Conservation (phyloP, 2,888 invertebrate species). For the Himalopsyche kuldschensis region DNA sequence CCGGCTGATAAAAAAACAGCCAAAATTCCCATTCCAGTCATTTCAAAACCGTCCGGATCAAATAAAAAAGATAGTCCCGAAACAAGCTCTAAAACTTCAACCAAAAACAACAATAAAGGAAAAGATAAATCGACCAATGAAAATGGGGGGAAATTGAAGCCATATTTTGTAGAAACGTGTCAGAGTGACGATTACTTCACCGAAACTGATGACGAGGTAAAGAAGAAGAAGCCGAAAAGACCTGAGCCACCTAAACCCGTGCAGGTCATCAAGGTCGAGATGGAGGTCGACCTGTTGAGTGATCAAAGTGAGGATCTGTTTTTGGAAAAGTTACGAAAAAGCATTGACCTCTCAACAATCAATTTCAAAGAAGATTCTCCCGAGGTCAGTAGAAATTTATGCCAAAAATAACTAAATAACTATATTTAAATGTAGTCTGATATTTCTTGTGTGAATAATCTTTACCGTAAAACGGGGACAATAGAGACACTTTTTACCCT, state of each 20-base stretch:
- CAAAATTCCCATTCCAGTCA: constrained; percentile 39
- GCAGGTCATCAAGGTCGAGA: constrained; percentile 42
- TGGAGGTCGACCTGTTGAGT: constrained; percentile 3
- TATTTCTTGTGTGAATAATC: background rate
- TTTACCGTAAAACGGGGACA: no score
- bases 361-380: constrained; percentile 57
- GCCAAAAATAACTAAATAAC: background rate
- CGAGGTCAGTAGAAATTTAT: constrained; percentile 52
- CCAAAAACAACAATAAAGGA: background rate
- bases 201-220: constrained; percentile 48
- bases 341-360: constrained; percentile 53
- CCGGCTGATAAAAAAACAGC: constrained; percentile 23
- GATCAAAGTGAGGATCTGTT: constrained; percentile 41
- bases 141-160: constrained; percentile 51
- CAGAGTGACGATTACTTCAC: constrained; percentile 67
- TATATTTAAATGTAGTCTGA: background rate
- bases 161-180: constrained; percentile 63
- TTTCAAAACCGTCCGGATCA: constrained; percentile 13
- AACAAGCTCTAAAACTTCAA: constrained; percentile 3
- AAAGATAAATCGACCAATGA: constrained; percentile 34
- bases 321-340: constrained; percentile 44
- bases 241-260: constrained; percentile 44
- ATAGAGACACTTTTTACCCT: no score
- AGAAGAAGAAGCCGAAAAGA: constrained; percentile 44
- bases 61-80: constrained; percentile 33